Percentiles rank a stretch among this genome's conserved stretches.
Evolutionary conservation across 2,113 vertebrate species (phyloP).

Genomic region (Dipodomys ordii): DNA sequence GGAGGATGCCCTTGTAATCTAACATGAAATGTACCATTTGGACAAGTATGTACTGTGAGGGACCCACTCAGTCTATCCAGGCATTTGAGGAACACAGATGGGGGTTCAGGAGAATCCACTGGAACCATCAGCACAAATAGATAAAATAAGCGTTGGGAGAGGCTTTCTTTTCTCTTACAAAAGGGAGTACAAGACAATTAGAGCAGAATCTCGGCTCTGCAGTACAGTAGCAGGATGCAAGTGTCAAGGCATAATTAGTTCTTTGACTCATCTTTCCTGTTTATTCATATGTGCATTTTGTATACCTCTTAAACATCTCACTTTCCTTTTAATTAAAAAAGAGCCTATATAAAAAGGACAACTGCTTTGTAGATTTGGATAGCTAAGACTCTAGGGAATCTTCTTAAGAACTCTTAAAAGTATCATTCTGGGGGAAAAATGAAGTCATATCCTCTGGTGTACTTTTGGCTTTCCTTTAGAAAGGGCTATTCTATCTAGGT

Average conservation of each 20-base stretch:
- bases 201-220: neutral
- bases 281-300: conserved; percentile 50
- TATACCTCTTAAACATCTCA: conserved; percentile 26
- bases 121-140: conserved; percentile 4
- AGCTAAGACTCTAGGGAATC: conserved; percentile 31
- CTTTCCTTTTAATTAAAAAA: conserved; percentile 66
- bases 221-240: conserved; percentile 35
- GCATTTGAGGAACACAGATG: neutral
- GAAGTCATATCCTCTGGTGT: neutral
- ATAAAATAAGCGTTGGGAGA: neutral
- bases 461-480: neutral
- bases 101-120: neutral
- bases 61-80: neutral
- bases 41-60: neutral
- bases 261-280: conserved; percentile 65
- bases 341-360: conserved; percentile 9
- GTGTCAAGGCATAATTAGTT: conserved; percentile 50
- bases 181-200: conserved; percentile 37
- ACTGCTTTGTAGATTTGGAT: neutral
- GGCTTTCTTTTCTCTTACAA: conserved; percentile 6
- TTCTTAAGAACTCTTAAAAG: neutral
- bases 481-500: neutral
- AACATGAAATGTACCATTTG: neutral
- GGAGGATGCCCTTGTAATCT: neutral
- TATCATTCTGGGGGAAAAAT: neutral